Evolutionary conservation across 2,113 vertebrate species (phyloP), one percentile per base, ranked within the genome.

Genomic region (Gymnorhina tibicen): DNA sequence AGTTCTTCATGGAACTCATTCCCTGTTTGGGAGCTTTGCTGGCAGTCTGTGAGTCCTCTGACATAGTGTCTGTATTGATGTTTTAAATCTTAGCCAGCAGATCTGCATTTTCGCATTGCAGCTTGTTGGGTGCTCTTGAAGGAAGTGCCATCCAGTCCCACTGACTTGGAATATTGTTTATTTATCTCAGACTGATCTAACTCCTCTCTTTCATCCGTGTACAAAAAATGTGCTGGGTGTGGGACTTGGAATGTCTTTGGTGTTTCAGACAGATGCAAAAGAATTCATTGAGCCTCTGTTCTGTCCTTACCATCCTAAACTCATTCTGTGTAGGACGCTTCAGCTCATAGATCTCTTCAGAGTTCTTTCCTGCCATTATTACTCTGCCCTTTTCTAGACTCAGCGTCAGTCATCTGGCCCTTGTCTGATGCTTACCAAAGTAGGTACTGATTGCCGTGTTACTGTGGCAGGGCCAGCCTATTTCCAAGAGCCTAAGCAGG

Each of bases 281-380:
- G 21, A 62, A n/a, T 41, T 78, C 24, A 18, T 27, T 27, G 50
- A 88, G 27, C 37, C 32, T 77, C 33, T 58, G 20, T 78, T 83
- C 39, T 87, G 42, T 49, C 69, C n/a, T 74, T 53, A 13, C 28
- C 28, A 22, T 66, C 21, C 33, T 35, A 35, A 91, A 35, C 30
- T 64, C 35, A 13, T 75, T 72, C 53, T 83, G 6, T 2, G 0
- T 21, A 18, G 18, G 18, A 27, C 0, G 1, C 30, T 79, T 79
- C 44, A 76, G 35, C 24, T 63, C 37, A 46, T 12, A 41, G 53
- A 46, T 79, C 56, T 87, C 32, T 47, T 46, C 16, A 9, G 7
- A 28, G 12, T 64, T 86, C 49, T 60, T 55, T 18, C 46, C 27
- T 69, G 75, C n/a, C 5, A 0, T 68, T 47, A n/a, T 55, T 79